Percentiles rank a stretch among this genome's conserved stretches.
phyloP scores from a whole-genome alignment of 2,888 invertebrate species.

The Piscicola geometra region DNA sequence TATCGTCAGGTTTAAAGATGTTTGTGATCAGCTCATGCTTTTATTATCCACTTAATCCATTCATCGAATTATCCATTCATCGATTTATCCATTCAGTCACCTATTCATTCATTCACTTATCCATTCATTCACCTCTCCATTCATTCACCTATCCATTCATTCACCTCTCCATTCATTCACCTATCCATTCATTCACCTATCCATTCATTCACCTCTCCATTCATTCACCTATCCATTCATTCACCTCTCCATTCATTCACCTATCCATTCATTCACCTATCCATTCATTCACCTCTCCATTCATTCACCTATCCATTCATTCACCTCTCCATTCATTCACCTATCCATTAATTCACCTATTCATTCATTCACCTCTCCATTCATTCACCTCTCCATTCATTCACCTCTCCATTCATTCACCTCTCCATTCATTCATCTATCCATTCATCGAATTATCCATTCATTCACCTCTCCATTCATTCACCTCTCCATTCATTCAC shows the following conservation, averaged over 20 bases:
- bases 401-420: background rate
- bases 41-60: no score
- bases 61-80: background rate
- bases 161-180: no score
- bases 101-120: background rate
- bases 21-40: no score
- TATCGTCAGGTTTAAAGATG: slow-evolving; percentile 66
- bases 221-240: no score
- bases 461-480: no score
- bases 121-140: background rate
- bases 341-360: no score
- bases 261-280: no score
- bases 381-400: background rate
- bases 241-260: no score
- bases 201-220: background rate
- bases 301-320: background rate
- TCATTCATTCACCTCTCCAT: no score
- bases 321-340: background rate
- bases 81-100: background rate
- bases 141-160: background rate
- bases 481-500: background rate
- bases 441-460: background rate
- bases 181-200: no score
- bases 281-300: no score
- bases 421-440: background rate